phyloP scores from a whole-genome alignment of 1,140 invertebrate genomes.

The Triops longicaudatus region DNA sequence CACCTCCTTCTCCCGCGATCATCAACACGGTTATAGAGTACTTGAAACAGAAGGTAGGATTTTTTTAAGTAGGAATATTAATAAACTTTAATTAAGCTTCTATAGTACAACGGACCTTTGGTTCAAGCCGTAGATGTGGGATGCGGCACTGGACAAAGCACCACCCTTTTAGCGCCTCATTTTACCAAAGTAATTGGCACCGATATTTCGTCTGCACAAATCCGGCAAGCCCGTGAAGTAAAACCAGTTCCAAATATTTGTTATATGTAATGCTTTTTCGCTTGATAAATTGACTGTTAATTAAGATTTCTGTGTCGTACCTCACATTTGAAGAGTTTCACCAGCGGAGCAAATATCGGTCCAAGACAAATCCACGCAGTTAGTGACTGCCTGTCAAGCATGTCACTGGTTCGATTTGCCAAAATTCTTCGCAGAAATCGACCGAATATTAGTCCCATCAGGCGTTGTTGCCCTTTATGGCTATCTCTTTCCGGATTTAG shows the following conservation, averaged over 20 bases:
- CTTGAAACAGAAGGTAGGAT: background rate
- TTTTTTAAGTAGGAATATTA: background rate
- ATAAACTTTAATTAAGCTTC: background rate
- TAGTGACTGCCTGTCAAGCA: conserved; percentile 41
- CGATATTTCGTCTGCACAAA: conserved; percentile 39
- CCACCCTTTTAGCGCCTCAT: conserved; percentile 37
- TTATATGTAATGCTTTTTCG: conserved; percentile 25
- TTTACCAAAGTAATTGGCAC: conserved; percentile 41
- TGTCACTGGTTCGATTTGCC: conserved; percentile 45
- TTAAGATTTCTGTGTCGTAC: background rate
- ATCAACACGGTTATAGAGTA: background rate
- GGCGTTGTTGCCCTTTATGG: conserved; percentile 41
- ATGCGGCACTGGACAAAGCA: conserved; percentile 47
- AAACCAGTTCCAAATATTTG: conserved; percentile 34
- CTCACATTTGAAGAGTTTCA: conserved; percentile 34
- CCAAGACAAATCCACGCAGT: conserved; percentile 36
- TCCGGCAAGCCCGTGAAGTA: conserved; percentile 36
- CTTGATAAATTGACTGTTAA: background rate
- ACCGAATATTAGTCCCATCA: conserved; percentile 38
- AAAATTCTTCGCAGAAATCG: conserved; percentile 42
- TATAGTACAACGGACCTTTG: background rate
- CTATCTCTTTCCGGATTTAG: conserved; percentile 34
- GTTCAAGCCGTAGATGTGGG: conserved; percentile 38
- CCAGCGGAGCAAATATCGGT: conserved; percentile 38
- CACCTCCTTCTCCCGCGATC: background rate